Percentiles rank a stretch among this genome's conserved stretches.
These are phyloP conservation scores for Alviniconcha marisindica DNA, from an alignment of 1,140 invertebrate species.

Conservation along the genomic window DNA sequence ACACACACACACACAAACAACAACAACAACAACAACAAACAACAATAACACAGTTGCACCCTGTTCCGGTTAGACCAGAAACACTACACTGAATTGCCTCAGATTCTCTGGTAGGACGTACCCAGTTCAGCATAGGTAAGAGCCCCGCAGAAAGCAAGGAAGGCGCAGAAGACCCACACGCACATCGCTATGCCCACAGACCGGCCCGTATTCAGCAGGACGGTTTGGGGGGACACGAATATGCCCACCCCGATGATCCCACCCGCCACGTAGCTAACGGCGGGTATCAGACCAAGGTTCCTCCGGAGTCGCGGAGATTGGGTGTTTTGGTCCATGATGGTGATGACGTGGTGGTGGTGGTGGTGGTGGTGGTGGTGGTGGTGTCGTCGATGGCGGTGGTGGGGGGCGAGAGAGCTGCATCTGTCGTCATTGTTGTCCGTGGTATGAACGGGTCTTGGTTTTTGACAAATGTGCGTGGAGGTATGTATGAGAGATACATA, in stretches of 20 bases:
- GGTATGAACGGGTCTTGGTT: neutral
- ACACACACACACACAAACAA: too few species aligned
- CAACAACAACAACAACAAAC: too few species aligned
- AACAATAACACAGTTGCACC: too few species aligned
- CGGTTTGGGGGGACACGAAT: constrained; percentile 44
- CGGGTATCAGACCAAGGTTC: constrained; percentile 33
- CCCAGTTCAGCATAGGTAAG: constrained; percentile 46
- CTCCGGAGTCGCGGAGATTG: constrained; percentile 17
- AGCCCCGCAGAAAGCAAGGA: constrained; percentile 40
- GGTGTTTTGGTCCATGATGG: neutral
- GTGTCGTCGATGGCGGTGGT: neutral
- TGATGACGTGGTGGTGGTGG: neutral
- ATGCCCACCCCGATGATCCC: constrained; percentile 50
- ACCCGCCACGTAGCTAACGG: constrained; percentile 38
- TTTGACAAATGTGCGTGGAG: too few species aligned
- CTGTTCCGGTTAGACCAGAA: too few species aligned
- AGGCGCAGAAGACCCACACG: constrained; percentile 43
- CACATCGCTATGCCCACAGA: constrained; percentile 44
- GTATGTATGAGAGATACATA: neutral
- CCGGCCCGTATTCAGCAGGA: constrained; percentile 38
- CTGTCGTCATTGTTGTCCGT: neutral
- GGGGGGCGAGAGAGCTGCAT: neutral
- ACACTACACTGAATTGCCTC: too few species aligned
- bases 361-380: neutral
- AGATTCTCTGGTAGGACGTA: constrained; percentile 1